Base-by-base conservation (phyloP, 2,888 invertebrate genomes). In the Synergus japonicus region DNA sequence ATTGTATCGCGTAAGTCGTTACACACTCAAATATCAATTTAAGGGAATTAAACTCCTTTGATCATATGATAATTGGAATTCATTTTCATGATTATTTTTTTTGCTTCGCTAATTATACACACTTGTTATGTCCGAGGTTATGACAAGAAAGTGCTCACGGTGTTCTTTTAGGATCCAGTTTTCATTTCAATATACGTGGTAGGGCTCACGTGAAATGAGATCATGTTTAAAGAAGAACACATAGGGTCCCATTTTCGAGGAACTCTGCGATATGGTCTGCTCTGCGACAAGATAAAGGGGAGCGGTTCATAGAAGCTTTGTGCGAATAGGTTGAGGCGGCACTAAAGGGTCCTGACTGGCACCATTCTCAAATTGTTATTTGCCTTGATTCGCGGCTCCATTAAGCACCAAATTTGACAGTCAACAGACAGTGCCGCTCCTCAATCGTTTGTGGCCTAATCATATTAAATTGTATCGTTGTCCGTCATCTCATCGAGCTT, bases 391-490 rank as follows among this genome's bases (percentile, higher is more conserved):
- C 78, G 76, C 43, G 67, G 37, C 69, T 79, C 78, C 76, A 81
- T 83, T 81, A 77, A 73, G 12, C 65, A 60, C 41, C 78, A 85
- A 85, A 88, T 88, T 89, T 88, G 89, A 88, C 88, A 87, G 85
- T 67, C 37, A 78, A 88, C 78, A 63, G 88, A 87, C 89, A 85
- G 83, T 29, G 82, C 81, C 86, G 78, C 83, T 78, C 85, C 84
- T 82, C 63, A 44, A 66, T 84, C 79, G 78, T 77, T 41, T 58
- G 63, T 65, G 37, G 67, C 76, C 82, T 86, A 85, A 89, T 87
- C 85, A 83, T 79, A 85, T 87, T 86, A 86, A 87, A 89, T 87
- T 85, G 83, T 87, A 88, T 87, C 84, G 84, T 77, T 79, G 81
- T 29, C 15, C 41, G 41, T 41, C 65, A 15, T 41, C 41, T 65